Conservation (phyloP, 2,797 vertebrate genomes). For the Ctenopoma kingsleyae region DNA sequence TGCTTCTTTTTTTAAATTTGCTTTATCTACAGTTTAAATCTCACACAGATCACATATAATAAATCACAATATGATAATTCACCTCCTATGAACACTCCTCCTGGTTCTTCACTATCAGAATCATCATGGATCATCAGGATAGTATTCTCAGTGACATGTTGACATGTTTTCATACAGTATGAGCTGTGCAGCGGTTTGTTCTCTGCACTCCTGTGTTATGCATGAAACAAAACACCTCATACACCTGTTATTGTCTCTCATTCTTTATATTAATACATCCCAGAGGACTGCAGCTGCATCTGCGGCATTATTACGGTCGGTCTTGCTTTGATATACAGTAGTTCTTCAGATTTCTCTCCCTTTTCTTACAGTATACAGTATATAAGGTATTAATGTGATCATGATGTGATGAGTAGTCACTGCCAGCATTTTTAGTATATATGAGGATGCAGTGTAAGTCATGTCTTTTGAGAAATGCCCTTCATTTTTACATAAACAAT, state of each 20-base stretch:
- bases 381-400: conserved; percentile 22
- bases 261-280: conserved; percentile 32
- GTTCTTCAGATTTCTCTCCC: conserved; percentile 12
- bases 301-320: conserved; percentile 36
- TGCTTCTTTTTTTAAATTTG: not conserved
- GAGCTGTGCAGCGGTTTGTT: conserved; percentile 9
- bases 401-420: conserved; percentile 15
- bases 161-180: conserved; percentile 8
- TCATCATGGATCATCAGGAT: conserved; percentile 15
- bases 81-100: conserved; percentile 6
- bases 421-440: conserved; percentile 5
- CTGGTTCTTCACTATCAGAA: conserved; percentile 6
- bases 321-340: conserved; percentile 6
- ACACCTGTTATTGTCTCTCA: conserved; percentile 19
- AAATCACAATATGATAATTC: not conserved
- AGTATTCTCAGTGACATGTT: not conserved
- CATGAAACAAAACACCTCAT: conserved; percentile 20
- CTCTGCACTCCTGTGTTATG: not conserved
- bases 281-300: conserved; percentile 2
- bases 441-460: not conserved
- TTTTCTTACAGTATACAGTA: conserved; percentile 22
- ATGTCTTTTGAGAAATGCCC: not conserved
- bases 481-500: not conserved
- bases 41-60: conserved; percentile 19
- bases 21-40: conserved; percentile 24